Percentiles rank a stretch among this genome's conserved stretches.
Evolutionary conservation across 2,888 invertebrate genomes (phyloP).

Genomic region (Mechanitis messenoides): DNA sequence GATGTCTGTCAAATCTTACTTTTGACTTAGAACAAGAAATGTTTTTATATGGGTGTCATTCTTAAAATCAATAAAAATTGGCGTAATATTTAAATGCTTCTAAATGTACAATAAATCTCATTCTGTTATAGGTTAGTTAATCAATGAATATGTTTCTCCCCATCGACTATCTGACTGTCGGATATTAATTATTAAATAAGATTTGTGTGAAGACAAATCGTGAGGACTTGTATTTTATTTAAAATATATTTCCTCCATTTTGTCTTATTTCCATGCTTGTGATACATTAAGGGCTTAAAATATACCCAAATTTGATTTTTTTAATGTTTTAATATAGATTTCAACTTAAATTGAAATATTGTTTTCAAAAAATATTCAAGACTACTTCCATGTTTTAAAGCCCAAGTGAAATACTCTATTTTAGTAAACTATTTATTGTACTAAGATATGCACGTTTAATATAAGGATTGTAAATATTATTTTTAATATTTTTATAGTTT

Average conservation of each 20-base stretch:
- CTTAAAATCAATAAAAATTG: not conserved
- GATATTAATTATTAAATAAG: conserved; percentile 6
- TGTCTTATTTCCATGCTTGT: conserved; percentile 42
- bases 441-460: conserved; percentile 16
- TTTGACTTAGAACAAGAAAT: too few relatives aligned
- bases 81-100: not conserved
- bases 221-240: conserved; percentile 69
- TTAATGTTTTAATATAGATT: not conserved
- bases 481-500: conserved; percentile 9
- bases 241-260: conserved; percentile 72
- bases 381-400: not conserved
- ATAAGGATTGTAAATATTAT: conserved; percentile 23
- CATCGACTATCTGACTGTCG: conserved; percentile 2
- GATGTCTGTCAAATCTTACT: too few relatives aligned
- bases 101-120: too few relatives aligned
- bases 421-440: conserved; percentile 18
- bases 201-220: conserved; percentile 50
- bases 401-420: conserved; percentile 13
- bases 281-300: conserved; percentile 25
- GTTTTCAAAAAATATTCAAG: too few relatives aligned
- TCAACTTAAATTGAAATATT: too few relatives aligned
- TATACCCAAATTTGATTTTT: not conserved
- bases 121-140: not conserved
- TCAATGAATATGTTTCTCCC: not conserved
- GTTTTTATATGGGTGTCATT: too few relatives aligned